Evolutionary conservation across 2,113 vertebrate species (phyloP).

Genomic region (Mesocricetus auratus): DNA sequence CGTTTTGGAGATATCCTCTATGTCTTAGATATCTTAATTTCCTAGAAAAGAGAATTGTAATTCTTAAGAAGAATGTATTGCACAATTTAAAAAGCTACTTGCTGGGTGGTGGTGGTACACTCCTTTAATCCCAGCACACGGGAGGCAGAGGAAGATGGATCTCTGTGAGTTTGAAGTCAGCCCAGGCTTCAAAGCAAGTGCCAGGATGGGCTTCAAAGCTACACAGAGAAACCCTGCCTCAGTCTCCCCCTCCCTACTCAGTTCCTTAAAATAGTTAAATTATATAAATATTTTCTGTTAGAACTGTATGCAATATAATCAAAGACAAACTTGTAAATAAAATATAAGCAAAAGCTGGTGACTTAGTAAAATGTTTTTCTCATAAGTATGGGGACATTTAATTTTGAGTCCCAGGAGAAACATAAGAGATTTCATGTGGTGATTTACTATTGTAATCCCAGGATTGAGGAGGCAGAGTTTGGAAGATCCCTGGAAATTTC

Average conservation of each 20-base stretch:
- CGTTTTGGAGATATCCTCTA: not conserved
- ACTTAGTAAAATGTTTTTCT: not conserved
- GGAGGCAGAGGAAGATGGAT: no score
- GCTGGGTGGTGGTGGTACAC: no score
- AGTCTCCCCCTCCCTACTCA: not conserved
- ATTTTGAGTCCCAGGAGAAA: not conserved
- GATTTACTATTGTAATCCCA: not conserved
- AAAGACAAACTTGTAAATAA: not conserved
- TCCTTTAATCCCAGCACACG: no score
- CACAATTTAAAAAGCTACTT: not conserved
- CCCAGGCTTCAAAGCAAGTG: no score
- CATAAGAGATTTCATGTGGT: not conserved
- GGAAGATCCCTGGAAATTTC: no score
- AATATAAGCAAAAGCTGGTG: not conserved
- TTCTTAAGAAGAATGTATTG: not conserved
- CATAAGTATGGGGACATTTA: not conserved
- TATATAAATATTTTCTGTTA: not conserved
- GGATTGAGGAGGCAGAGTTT: no score
- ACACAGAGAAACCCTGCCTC: no score
- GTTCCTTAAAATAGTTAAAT: not conserved
- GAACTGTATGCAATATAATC: not conserved
- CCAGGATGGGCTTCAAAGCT: no score
- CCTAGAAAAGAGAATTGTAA: not conserved
- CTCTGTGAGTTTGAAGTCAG: no score
- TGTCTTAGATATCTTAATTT: not conserved